Conservation (phyloP, 1,140 invertebrate species). For the Drosophila kikkawai region DNA sequence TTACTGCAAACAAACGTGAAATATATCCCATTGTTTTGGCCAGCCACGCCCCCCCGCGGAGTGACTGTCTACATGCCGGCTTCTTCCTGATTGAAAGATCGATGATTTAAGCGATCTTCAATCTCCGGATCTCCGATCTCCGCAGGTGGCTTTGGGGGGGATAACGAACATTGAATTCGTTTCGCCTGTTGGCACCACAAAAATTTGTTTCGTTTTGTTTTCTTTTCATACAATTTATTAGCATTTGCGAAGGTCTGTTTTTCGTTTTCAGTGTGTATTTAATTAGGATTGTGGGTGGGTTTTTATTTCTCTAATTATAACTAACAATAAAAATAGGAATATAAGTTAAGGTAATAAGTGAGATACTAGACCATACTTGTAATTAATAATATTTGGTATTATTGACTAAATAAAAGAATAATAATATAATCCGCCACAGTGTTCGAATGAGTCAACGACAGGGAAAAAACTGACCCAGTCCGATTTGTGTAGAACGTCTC, state of each 20-base stretch:
- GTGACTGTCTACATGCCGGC: slow-evolving; percentile 12
- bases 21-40: slow-evolving; percentile 47
- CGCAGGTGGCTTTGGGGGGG: slow-evolving; percentile 19
- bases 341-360: background rate
- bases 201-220: slow-evolving; percentile 49
- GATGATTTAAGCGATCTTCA: slow-evolving; percentile 13
- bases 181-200: slow-evolving; percentile 31
- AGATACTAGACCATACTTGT: background rate
- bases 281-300: background rate
- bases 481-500: background rate
- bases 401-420: background rate
- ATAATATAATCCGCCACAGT: background rate
- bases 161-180: slow-evolving; percentile 36
- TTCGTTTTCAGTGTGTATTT: background rate
- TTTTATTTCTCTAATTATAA: background rate
- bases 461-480: background rate
- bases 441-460: background rate
- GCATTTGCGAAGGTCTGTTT: slow-evolving; percentile 25
- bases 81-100: slow-evolving; percentile 26
- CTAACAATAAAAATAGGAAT: background rate
- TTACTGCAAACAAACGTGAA: slow-evolving; percentile 48
- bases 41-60: background rate
- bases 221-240: slow-evolving; percentile 31
- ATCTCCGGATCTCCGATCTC: slow-evolving; percentile 27
- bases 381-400: background rate